phyloP scores from a whole-genome alignment of 1,140 invertebrate species.

The Megalopta genalis region DNA sequence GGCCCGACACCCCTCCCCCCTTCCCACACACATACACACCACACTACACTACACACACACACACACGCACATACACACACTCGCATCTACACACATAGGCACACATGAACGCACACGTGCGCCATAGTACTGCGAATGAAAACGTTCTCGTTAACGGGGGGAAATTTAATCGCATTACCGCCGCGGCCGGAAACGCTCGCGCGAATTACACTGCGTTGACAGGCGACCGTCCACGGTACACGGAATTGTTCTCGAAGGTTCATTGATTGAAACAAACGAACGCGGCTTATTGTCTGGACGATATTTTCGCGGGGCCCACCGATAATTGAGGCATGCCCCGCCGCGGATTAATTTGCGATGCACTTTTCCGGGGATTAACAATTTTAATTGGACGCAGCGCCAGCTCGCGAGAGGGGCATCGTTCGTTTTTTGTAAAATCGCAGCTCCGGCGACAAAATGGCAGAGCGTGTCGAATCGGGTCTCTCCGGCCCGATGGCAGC shows the following conservation, averaged over 20 bases:
- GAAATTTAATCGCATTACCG: slow-evolving; percentile 2
- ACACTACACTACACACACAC: neutral
- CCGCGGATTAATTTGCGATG: slow-evolving; percentile 2
- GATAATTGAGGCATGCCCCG: slow-evolving; percentile 20
- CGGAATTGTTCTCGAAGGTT: neutral
- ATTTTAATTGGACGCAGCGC: slow-evolving; percentile 15
- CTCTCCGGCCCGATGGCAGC: neutral
- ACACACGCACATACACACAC: neutral
- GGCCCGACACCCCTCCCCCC: too few species aligned
- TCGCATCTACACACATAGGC: neutral
- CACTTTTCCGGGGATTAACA: slow-evolving; percentile 1
- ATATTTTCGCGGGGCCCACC: slow-evolving; percentile 11
- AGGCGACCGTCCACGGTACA: neutral
- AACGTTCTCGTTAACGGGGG: slow-evolving; percentile 4
- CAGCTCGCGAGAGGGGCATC: neutral
- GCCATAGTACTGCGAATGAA: neutral
- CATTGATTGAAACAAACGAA: slow-evolving; percentile 17
- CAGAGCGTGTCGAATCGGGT: neutral
- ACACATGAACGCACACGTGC: neutral
- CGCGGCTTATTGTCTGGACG: slow-evolving; percentile 1
- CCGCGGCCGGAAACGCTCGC: neutral
- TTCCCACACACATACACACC: neutral
- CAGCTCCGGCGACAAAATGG: neutral
- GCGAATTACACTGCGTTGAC: slow-evolving; percentile 1
- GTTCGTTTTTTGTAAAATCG: neutral